Base-by-base conservation (phyloP, 1,140 invertebrate species). In the Zaprionus davidi region DNA sequence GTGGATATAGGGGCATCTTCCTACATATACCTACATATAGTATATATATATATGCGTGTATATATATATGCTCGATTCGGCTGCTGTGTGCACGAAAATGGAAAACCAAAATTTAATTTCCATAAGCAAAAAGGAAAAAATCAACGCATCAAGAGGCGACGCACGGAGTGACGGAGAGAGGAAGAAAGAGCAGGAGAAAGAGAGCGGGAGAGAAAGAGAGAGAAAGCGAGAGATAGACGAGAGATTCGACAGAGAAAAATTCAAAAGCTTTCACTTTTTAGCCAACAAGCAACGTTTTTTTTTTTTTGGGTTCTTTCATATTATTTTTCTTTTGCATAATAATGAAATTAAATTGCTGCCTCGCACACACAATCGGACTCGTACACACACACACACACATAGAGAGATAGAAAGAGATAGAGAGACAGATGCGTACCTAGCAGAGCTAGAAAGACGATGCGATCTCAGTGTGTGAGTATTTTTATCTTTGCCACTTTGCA, bases 291-390 rank as follows among this genome's bases (percentile, higher is more conserved):
- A 76, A 59, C 70, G 46, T 56, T 36, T 46, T n/a, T 20, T 20
- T 60, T 53, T 51, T 59, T 63, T 53, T 2, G 60, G 44, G 65
- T 64, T 44, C 53, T 44, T 60, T 71, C 59, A 63, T 71, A 65
- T 76, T 71, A 71, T 76, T 76, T 76, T 64, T 59, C 69, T 71
- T 76, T 76, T 71, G 75, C 71, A 72, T 73, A 77, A 77, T 77
- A 77, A 77, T 77, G 71, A 77, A 77, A 77, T 77, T 68, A 77
- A 73, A 77, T 77, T 77, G 71, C 64, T 68, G 75, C 71, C 58
- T 41, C 60, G 57, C 38, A 72, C 69, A 71, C 59, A 31, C 53
- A 69, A 38, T 49, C 65, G 58, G 11, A 53, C 26, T 26, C 41
- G 22, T 15, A 63, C 17, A 57, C 15, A 36, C 31, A 56, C 3